A percentile compares a stretch with the other conserved stretches of the same genome.
Evolutionary conservation across 2,113 vertebrate species (phyloP).

Genomic region (Martes martes): DNA sequence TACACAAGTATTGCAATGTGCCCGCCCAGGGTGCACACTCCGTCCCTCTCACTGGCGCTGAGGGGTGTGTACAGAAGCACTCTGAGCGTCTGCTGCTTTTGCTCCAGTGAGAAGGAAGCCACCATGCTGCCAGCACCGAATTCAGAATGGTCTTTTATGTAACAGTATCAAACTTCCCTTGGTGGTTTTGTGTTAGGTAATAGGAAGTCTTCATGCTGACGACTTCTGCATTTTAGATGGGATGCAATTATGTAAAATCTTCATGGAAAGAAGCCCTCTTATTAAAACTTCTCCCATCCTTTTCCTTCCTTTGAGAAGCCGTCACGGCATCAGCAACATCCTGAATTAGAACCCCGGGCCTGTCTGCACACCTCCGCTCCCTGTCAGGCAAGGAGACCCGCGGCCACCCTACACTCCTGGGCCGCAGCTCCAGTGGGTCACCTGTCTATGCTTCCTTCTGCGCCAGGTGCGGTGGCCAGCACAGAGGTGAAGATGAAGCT

Average conservation of each 20-base stretch:
- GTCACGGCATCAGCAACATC: neutral
- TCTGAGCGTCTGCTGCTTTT: slow-evolving; percentile 9
- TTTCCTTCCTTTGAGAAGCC: neutral
- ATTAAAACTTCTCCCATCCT: neutral
- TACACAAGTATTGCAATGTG: rapidly evolving
- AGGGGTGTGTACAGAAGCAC: slow-evolving; percentile 29
- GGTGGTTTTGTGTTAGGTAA: neutral
- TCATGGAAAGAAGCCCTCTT: neutral
- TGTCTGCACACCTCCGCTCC: neutral
- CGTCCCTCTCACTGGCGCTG: neutral
- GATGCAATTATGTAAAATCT: neutral
- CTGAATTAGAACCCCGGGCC: neutral
- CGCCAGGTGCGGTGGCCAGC: slow-evolving; percentile 96
- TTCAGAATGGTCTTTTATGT: slow-evolving; percentile 11
- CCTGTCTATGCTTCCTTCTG: neutral
- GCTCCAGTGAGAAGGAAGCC: neutral
- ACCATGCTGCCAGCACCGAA: neutral
- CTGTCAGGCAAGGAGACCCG: rapidly evolving
- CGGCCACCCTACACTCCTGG: rapidly evolving
- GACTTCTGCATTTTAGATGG: slow-evolving; percentile 32
- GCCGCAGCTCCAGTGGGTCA: rapidly evolving
- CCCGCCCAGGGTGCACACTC: neutral
- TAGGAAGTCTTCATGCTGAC: neutral
- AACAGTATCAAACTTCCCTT: neutral
- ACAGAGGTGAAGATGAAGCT: slow-evolving; percentile 98